Evolutionary conservation across 2,113 vertebrate genomes (phyloP), one percentile per base, ranked within the genome.

Genomic region (Lophura nycthemera): DNA sequence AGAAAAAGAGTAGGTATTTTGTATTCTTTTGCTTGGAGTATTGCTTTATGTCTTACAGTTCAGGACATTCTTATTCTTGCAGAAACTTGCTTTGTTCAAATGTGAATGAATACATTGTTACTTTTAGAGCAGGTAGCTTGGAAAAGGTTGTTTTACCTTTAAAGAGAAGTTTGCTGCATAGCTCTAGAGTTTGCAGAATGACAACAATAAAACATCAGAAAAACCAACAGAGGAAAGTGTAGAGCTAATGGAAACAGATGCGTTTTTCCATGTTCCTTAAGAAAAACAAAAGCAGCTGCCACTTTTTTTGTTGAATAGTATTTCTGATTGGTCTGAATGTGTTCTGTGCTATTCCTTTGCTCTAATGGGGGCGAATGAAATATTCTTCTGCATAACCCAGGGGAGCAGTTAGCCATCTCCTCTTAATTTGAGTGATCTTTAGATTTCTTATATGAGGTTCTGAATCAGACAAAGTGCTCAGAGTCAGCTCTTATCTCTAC

Each of bases 381-480:
- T 90, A 88, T 88, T 93, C 84, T 87, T 94, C 80, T 60, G 78
- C 64, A 43, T 56, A 60, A 80, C 97, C 85, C 97, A 8, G 16
- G 95, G 96, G 97, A 96, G 95, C 76, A 94, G 95, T 97, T 96
- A 94, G 91, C 95, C 74, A 61, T 92, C 94, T 92, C 93, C 95
- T 96, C 92, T 96, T 97, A 96, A 97, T 97, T 96, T 97, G 96
- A 96, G 96, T 94, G 94, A 97, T 97, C 95, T 94, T 97, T 43
- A 93, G 92, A 91, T 97, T 97, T 86, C 96, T 96, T 96, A 94
- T 83, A 56, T 22, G 32, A 84, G 93, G 29, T 88, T 94, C 70
- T 79, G 96, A 90, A 93, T 70, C 93, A 83, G 91, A 91, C 97
- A 97, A 93, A 97, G 95, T 97, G 95, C 96, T 96, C 83, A 29